phyloP scores from a whole-genome alignment of 2,797 vertebrate species.

The Acanthurus lineatus region DNA sequence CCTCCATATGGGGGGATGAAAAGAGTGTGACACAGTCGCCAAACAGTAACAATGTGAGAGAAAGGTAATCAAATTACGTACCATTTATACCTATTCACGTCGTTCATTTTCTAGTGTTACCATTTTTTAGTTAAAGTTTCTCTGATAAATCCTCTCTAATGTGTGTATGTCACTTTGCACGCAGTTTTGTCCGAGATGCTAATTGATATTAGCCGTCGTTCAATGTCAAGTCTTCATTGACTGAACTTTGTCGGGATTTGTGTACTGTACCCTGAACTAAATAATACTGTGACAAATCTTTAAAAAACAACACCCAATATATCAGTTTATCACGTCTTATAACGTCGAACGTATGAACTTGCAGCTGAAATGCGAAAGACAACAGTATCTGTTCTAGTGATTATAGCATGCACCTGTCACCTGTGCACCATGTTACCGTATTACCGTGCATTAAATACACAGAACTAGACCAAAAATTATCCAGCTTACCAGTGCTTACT shows the following conservation, averaged over 20 bases:
- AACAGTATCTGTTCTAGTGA: background rate
- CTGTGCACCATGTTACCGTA: too few species aligned
- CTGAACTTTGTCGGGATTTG: fast-evolving
- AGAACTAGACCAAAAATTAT: too few species aligned
- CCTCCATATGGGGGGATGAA: slow-evolving; percentile 36
- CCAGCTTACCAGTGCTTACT: too few species aligned
- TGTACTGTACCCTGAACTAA: background rate
- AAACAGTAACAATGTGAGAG: slow-evolving; percentile 35
- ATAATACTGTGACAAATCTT: background rate
- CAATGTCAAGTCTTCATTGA: slow-evolving; percentile 46
- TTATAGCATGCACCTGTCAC: background rate
- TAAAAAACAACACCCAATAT: background rate
- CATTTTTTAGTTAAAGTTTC: background rate
- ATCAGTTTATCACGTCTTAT: background rate
- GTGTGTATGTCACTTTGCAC: background rate
- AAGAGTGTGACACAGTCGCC: slow-evolving; percentile 58
- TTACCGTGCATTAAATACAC: too few species aligned
- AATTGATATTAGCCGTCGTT: slow-evolving; percentile 24
- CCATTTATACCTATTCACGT: background rate
- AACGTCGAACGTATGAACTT: background rate
- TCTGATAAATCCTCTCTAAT: fast-evolving
- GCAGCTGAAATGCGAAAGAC: background rate
- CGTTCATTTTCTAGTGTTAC: background rate
- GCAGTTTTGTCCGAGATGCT: background rate
- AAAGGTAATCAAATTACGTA: slow-evolving; percentile 48